Base-by-base conservation (phyloP, 2,888 invertebrate species). In the Lasioglossum pauxillum region DNA sequence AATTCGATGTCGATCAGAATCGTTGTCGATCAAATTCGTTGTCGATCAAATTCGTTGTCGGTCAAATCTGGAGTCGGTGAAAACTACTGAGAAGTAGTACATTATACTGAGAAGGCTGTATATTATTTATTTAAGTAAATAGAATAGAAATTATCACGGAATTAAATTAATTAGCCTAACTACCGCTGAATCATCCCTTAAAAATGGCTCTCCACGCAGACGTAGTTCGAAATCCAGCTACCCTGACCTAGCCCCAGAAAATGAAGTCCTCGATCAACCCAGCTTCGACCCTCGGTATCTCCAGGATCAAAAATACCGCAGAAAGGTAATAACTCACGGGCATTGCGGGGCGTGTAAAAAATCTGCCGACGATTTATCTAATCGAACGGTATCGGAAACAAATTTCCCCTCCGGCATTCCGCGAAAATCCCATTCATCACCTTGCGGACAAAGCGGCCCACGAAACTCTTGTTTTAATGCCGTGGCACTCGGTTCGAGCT, bases 391-490 rank as follows among this genome's bases (percentile, higher is more conserved):
- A 64, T 76, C 46, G 76, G 67, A 76, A 64, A 46, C n/a, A 35
- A 76, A 67, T 67, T 67, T 35, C 35, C 27, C 14, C 23, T 35
- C 27, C 64, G 7, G 64, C 46, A 27, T 35, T 35, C 44, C 27
- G 67, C 64, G 35, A n/a, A 76, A 46, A 44, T 76, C 46, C 67
- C 44, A 57, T 79, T 73, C 73, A 64, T 64, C 46, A 16, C 14
- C 19, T 53, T 19, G 35, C 64, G 75, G 46, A 53, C 46, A 49
- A 75, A 80, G 41, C 69, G 69, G 69, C 69, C 69, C 69, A n/a
- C 41, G 69, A 12, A 74, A 67, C 16, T 80, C 80, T 67, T 35
- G 49, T 80, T 75, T 80, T 46, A 80, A 80, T 53, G 49, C 75
- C 49, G 19, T 38, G n/a, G n/a, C 69, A 78, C 41, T 71, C 78